phyloP scores from a whole-genome alignment of 2,888 invertebrate genomes.

The Lacanobia wlatinum region DNA sequence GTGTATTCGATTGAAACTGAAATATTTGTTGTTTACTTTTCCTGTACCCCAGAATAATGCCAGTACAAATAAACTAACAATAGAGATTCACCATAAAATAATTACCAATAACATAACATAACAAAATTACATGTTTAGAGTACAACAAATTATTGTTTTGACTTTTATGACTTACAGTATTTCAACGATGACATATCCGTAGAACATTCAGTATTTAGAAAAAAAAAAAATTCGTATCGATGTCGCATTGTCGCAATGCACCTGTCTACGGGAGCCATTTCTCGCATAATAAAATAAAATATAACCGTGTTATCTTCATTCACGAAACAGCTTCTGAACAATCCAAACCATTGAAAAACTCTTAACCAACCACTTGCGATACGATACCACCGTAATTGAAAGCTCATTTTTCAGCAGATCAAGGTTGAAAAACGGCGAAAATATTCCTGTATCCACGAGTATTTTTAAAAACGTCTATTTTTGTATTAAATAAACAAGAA shows the following conservation, averaged over 20 bases:
- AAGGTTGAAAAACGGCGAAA: constrained; percentile 18
- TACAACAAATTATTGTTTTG: too few species aligned
- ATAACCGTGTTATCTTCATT: background rate
- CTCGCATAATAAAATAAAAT: background rate
- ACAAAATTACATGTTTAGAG: too few species aligned
- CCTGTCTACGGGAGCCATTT: background rate
- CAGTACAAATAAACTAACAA: too few species aligned
- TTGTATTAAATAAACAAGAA: constrained; percentile 59
- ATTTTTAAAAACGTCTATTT: constrained; percentile 58
- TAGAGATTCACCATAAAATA: too few species aligned
- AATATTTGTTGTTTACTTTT: constrained; percentile 10
- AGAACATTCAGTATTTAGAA: background rate
- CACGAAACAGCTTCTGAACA: background rate
- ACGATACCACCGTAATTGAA: constrained; percentile 14
- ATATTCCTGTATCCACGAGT: constrained; percentile 23
- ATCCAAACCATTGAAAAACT: constrained; percentile 7
- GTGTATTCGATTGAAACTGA: constrained; percentile 21
- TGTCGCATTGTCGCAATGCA: too few species aligned
- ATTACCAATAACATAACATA: too few species aligned
- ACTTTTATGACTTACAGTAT: too few species aligned
- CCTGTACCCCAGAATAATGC: background rate
- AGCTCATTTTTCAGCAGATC: constrained; percentile 27
- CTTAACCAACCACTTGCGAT: background rate
- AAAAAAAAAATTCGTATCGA: background rate
- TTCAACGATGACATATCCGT: background rate